Evolutionary conservation across 2,113 vertebrate species (phyloP).

Genomic region (Marmota flaviventris): DNA sequence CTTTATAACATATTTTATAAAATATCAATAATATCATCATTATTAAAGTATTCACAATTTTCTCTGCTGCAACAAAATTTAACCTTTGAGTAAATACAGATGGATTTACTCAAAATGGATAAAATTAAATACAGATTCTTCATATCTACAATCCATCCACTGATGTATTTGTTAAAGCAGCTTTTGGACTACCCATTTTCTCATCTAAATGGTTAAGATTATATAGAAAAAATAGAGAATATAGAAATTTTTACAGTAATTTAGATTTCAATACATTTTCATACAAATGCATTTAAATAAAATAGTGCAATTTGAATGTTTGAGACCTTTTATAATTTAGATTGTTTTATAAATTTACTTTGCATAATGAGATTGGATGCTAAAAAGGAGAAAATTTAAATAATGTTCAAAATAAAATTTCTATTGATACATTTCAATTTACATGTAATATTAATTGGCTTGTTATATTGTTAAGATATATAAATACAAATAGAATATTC

Average conservation of each 20-base stretch:
- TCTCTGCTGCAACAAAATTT: background rate
- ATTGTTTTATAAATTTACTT: background rate
- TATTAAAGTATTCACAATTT: background rate
- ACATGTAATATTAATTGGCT: background rate
- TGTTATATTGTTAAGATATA: background rate
- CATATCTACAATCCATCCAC: background rate
- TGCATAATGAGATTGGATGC: background rate
- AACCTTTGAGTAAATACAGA: background rate
- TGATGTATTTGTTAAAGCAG: background rate
- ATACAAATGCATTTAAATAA: conserved; percentile 10
- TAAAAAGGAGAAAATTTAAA: conserved; percentile 8
- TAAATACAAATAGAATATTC: background rate
- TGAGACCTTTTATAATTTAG: conserved; percentile 2
- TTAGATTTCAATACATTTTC: background rate
- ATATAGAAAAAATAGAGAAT: background rate
- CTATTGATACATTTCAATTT: background rate
- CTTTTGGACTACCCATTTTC: conserved; percentile 9
- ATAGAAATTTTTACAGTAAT: background rate
- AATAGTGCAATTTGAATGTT: background rate
- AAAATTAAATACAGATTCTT: background rate
- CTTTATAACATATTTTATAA: conserved; percentile 29
- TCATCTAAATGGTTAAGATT: background rate
- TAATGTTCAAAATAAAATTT: conserved; percentile 22
- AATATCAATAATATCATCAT: background rate
- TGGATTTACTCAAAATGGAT: background rate